Evolutionary conservation across 2,888 invertebrate species (phyloP).

Genomic region (Pocota personata): DNA sequence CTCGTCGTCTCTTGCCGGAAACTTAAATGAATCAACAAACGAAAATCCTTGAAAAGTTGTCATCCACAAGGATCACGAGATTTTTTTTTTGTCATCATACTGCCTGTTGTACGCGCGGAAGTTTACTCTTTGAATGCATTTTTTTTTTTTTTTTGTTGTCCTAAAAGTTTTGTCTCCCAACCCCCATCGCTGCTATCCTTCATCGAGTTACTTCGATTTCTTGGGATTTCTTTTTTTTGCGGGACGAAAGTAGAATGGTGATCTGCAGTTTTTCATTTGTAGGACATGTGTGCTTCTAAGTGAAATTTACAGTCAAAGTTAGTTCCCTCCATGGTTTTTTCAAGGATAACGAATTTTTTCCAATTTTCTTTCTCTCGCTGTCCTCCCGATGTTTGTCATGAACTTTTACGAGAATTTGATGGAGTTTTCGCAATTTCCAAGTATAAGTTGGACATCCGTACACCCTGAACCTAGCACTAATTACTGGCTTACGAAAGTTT

Average conservation of each 20-base stretch:
- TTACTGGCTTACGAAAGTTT: slow-evolving; percentile 34
- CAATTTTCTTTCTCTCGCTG: neutral
- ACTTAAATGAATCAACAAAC: slow-evolving; percentile 55
- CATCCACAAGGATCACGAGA: slow-evolving; percentile 68
- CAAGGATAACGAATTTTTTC: slow-evolving; percentile 18
- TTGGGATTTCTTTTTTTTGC: neutral
- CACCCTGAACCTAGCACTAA: slow-evolving; percentile 7
- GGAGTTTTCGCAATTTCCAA: neutral
- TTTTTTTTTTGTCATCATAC: slow-evolving; percentile 21
- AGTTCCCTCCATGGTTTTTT: neutral
- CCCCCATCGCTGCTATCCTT: slow-evolving; percentile 8
- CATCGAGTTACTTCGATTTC: slow-evolving; percentile 20
- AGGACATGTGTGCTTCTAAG: slow-evolving; percentile 36
- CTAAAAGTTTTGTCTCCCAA: slow-evolving; percentile 52
- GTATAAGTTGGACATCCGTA: slow-evolving; percentile 8
- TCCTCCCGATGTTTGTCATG: slow-evolving; percentile 23
- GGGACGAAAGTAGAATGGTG: slow-evolving; percentile 7
- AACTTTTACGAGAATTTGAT: slow-evolving; percentile 61
- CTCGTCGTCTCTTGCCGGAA: neutral
- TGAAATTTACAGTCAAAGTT: slow-evolving; percentile 46
- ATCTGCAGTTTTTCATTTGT: slow-evolving; percentile 37
- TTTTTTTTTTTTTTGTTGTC: slow-evolving; percentile 39
- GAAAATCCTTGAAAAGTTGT: slow-evolving; percentile 63
- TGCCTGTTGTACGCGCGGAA: slow-evolving; percentile 45
- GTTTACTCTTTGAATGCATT: slow-evolving; percentile 59